Evolutionary conservation across 1,140 invertebrate genomes (phyloP).

Genomic region (Drosophila neocordata): DNA sequence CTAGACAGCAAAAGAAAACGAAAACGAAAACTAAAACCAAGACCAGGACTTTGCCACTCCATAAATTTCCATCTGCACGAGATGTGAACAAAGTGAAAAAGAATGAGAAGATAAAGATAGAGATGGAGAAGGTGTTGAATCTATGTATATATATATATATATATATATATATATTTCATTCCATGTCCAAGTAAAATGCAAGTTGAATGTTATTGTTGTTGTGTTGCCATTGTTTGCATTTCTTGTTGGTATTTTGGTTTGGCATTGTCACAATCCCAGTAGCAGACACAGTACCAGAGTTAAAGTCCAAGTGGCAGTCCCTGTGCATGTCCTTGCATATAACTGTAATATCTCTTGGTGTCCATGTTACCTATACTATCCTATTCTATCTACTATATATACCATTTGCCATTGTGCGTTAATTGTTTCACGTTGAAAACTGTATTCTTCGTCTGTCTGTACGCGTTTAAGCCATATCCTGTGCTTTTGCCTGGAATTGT

Average conservation of each 20-base stretch:
- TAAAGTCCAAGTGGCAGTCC: neutral
- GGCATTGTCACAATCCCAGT: constrained; percentile 19
- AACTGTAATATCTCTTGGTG: neutral
- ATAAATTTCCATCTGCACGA: constrained; percentile 59
- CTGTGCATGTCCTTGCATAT: neutral
- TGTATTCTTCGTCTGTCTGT: constrained; percentile 23
- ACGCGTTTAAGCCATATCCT: neutral
- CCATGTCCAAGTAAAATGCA: constrained; percentile 39
- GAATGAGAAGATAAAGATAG: neutral
- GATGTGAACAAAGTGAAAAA: neutral
- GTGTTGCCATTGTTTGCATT: constrained; percentile 18
- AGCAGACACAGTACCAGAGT: neutral
- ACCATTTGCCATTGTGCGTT: constrained; percentile 33
- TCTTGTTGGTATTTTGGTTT: constrained; percentile 32
- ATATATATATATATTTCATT: constrained; percentile 17
- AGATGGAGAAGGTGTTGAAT: neutral
- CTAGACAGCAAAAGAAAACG: neutral
- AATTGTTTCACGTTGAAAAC: constrained; percentile 74
- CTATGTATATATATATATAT: neutral
- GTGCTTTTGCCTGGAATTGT: constrained; percentile 11
- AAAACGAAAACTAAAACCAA: constrained; percentile 8
- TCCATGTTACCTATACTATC: constrained; percentile 29
- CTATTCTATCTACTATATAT: neutral
- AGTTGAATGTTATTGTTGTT: constrained; percentile 33
- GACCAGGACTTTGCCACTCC: constrained; percentile 51